phyloP scores from a whole-genome alignment of 2,888 invertebrate genomes.

The Drosophila mercatorum region DNA sequence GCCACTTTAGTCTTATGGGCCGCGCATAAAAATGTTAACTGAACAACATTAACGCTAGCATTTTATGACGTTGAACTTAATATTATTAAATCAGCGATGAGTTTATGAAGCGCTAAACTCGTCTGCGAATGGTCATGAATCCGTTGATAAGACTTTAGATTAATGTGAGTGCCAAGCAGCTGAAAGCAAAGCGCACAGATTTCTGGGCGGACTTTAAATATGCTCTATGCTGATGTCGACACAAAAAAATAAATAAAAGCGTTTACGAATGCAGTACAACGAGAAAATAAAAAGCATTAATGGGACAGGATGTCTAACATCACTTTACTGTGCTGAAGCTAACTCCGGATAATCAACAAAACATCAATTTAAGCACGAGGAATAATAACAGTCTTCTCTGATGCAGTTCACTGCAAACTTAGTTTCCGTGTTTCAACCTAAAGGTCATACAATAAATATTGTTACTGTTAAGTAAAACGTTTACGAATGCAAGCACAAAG shows the following conservation, averaged over 20 bases:
- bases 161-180: not conserved
- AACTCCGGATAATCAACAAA: too few species aligned
- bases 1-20: conserved; percentile 68
- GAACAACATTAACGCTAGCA: conserved; percentile 72
- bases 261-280: too few species aligned
- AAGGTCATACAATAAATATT: too few species aligned
- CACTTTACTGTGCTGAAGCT: too few species aligned
- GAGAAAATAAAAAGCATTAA: too few species aligned
- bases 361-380: too few species aligned
- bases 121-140: conserved; percentile 4
- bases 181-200: not conserved
- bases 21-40: conserved; percentile 75
- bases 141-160: conserved; percentile 11
- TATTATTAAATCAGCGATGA: conserved; percentile 71
- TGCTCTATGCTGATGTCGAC: not conserved
- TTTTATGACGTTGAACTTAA: conserved; percentile 76
- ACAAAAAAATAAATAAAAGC: not conserved
- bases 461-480: too few species aligned
- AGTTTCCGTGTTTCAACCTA: too few species aligned
- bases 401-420: too few species aligned
- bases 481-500: too few species aligned
- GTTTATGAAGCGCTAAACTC: conserved; percentile 64
- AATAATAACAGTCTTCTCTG: too few species aligned
- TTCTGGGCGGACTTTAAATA: not conserved
- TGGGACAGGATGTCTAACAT: too few species aligned